Conservation (phyloP, 2,113 vertebrate species). For the Platycercus adscitus region DNA sequence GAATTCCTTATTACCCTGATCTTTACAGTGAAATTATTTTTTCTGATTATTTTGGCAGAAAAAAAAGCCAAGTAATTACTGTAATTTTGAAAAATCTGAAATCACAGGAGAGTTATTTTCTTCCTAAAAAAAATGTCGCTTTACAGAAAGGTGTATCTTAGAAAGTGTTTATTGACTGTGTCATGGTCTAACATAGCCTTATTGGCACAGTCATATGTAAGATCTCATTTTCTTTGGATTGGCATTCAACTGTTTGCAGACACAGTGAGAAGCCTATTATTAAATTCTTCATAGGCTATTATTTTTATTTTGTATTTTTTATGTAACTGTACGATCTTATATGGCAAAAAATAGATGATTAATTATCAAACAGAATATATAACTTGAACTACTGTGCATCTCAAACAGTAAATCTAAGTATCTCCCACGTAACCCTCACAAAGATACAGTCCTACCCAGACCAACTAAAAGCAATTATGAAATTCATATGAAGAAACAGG, state of each 20-base stretch:
- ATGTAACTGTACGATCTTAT: background rate
- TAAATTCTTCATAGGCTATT: background rate
- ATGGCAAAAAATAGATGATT: background rate
- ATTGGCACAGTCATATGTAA: background rate
- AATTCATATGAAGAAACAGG: background rate
- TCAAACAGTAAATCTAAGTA: background rate
- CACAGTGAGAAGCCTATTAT: accelerated
- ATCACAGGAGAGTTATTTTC: background rate
- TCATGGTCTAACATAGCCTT: background rate
- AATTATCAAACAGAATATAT: background rate
- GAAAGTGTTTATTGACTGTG: background rate
- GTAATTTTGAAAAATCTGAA: background rate
- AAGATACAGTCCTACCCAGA: background rate
- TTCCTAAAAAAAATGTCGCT: background rate
- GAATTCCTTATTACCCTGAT: background rate
- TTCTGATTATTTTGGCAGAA: background rate
- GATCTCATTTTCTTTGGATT: background rate
- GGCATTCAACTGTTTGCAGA: background rate
- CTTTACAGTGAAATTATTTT: background rate
- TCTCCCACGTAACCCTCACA: background rate
- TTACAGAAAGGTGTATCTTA: background rate
- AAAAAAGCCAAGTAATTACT: background rate
- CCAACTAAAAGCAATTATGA: background rate
- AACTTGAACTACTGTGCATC: background rate
- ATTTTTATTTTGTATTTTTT: background rate